Percentiles rank a stretch among this genome's conserved stretches.
phyloP scores from a whole-genome alignment of 2,113 vertebrate species.

The Cyrtonyx montezumae region DNA sequence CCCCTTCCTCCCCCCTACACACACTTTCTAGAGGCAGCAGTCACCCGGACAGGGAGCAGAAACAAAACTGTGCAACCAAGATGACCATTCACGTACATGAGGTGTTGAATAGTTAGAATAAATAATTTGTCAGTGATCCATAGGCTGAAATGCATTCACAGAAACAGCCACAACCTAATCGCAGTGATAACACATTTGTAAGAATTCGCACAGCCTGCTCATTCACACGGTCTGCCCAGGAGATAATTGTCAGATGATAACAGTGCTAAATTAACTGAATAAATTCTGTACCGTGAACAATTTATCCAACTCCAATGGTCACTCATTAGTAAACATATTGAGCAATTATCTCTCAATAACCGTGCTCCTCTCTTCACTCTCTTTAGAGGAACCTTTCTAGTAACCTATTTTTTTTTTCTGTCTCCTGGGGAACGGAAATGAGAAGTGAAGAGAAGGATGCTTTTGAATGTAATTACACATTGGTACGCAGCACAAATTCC shows the following conservation, averaged over 20 bases:
- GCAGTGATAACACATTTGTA: background rate
- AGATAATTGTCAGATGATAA: background rate
- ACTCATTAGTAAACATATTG: slow-evolving; percentile 69
- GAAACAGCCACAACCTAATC: slow-evolving; percentile 6
- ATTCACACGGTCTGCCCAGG: background rate
- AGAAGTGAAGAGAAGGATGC: slow-evolving; percentile 65
- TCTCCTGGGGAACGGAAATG: slow-evolving; percentile 69
- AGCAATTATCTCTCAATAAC: slow-evolving; percentile 70
- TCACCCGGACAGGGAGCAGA: background rate
- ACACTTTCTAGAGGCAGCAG: background rate
- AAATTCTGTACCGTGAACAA: background rate
- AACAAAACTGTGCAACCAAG: background rate
- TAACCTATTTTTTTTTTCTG: slow-evolving; percentile 70
- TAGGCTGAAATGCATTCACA: slow-evolving; percentile 20
- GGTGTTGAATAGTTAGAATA: background rate
- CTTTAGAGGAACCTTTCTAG: slow-evolving; percentile 68
- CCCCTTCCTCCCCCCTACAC: background rate
- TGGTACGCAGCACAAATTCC: slow-evolving; percentile 67
- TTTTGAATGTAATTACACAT: slow-evolving; percentile 73
- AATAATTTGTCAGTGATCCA: background rate
- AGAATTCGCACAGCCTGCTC: no score
- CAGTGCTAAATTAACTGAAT: slow-evolving; percentile 30
- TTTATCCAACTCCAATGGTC: slow-evolving; percentile 32
- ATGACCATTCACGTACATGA: background rate
- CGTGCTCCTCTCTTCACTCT: slow-evolving; percentile 47